Evolutionary conservation across 2,113 vertebrate genomes (phyloP).

Genomic region (Trogon melanurus): DNA sequence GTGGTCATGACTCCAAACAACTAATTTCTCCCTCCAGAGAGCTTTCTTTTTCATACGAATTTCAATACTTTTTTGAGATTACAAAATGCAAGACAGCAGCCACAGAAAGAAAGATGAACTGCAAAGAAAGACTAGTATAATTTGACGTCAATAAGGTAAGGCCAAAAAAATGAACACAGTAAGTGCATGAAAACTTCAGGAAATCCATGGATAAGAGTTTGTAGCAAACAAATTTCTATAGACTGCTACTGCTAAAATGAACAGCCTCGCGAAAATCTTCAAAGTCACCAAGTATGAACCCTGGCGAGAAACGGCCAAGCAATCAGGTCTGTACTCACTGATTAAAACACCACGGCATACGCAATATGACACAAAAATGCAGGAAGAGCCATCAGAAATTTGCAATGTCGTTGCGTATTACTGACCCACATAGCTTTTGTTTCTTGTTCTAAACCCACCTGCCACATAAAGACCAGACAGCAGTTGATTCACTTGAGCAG

Average conservation of each 20-base stretch:
- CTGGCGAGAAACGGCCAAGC: background rate
- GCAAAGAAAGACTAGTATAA: background rate
- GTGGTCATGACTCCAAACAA: background rate
- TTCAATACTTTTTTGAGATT: slow-evolving; percentile 9
- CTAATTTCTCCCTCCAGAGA: slow-evolving; percentile 10
- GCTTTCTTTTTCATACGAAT: background rate
- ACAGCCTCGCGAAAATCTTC: background rate
- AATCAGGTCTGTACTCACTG: background rate
- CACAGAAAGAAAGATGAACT: slow-evolving; percentile 6
- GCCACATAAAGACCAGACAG: background rate
- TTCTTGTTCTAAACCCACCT: background rate
- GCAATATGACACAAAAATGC: background rate
- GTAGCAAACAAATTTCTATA: background rate
- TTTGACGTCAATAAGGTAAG: background rate
- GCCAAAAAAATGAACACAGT: background rate
- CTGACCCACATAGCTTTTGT: background rate
- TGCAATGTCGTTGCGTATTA: rapidly evolving
- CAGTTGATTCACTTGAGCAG: background rate
- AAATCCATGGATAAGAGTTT: background rate
- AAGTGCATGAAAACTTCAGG: background rate
- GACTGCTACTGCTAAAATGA: background rate
- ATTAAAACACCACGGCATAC: background rate
- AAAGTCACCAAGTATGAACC: background rate
- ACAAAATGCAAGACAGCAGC: background rate
- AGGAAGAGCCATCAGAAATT: background rate